A percentile compares a stretch with the other conserved stretches of the same genome.
Conservation (phyloP, 2,888 invertebrate species). For the Endomychus coccineus region DNA sequence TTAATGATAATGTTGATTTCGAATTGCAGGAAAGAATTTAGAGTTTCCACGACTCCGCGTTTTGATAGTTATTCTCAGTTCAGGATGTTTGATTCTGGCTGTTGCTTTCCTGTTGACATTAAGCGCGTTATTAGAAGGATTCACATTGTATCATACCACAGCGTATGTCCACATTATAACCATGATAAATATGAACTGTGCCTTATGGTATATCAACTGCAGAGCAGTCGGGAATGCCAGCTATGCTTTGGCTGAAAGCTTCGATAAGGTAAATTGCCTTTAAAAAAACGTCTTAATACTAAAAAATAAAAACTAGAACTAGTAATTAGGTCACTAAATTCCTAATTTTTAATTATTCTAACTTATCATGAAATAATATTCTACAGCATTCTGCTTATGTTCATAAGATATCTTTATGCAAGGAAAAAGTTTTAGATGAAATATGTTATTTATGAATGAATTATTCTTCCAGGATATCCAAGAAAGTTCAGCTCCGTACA, state of each 20-base stretch:
- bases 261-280: conserved; percentile 31
- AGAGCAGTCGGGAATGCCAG: conserved; percentile 57
- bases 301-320: no score
- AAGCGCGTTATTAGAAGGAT: conserved; percentile 56
- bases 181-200: conserved; percentile 67
- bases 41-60: conserved; percentile 55
- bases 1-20: conserved; percentile 3
- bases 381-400: no score
- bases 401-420: no score
- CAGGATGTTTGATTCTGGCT: conserved; percentile 55
- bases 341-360: no score
- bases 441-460: background rate
- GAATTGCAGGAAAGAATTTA: conserved; percentile 52
- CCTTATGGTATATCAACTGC: conserved; percentile 64
- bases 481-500: conserved; percentile 48
- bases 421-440: background rate
- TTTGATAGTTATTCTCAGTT: conserved; percentile 54
- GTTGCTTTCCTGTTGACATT: conserved; percentile 53
- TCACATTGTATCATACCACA: conserved; percentile 54
- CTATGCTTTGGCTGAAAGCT: conserved; percentile 38
- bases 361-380: no score
- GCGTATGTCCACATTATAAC: conserved; percentile 61
- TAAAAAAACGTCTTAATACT: background rate
- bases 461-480: conserved; percentile 48
- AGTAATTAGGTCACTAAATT: no score